Conservation (phyloP, 2,113 vertebrate species). For the Harpagus bidentatus region DNA sequence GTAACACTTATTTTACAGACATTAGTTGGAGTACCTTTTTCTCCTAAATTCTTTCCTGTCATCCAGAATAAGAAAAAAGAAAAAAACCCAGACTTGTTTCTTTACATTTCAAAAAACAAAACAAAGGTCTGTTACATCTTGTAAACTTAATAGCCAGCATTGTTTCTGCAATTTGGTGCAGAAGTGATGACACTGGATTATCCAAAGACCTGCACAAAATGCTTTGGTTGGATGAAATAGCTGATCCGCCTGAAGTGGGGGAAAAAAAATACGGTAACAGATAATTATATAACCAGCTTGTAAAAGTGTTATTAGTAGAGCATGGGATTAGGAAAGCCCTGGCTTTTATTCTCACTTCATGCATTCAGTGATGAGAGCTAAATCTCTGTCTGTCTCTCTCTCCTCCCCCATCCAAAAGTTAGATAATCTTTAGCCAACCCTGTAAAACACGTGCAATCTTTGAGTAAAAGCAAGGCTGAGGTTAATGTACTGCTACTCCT, state of each 20-base stretch:
- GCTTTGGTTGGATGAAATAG: background rate
- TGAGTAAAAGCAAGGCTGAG: background rate
- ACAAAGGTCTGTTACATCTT: background rate
- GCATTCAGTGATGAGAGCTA: conserved; percentile 16
- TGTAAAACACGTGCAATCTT: background rate
- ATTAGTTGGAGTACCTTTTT: background rate
- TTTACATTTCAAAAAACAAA: background rate
- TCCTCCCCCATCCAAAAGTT: background rate
- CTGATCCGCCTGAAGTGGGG: background rate
- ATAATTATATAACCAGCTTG: conserved; percentile 61
- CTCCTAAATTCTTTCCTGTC: background rate
- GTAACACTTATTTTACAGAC: background rate
- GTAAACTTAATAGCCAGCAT: background rate
- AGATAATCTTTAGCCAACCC: conserved; percentile 37
- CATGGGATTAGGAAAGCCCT: conserved; percentile 2
- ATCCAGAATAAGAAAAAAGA: background rate
- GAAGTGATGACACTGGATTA: conserved; percentile 4
- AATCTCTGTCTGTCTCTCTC: background rate
- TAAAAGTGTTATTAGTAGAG: conserved; percentile 37
- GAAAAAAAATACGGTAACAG: background rate
- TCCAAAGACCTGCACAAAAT: background rate
- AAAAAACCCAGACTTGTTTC: background rate
- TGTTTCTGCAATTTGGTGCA: background rate
- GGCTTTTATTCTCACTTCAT: conserved; percentile 40
- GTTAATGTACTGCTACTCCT: background rate